Conservation (phyloP, 2,797 vertebrate genomes). For the Sitta carolinensis region DNA sequence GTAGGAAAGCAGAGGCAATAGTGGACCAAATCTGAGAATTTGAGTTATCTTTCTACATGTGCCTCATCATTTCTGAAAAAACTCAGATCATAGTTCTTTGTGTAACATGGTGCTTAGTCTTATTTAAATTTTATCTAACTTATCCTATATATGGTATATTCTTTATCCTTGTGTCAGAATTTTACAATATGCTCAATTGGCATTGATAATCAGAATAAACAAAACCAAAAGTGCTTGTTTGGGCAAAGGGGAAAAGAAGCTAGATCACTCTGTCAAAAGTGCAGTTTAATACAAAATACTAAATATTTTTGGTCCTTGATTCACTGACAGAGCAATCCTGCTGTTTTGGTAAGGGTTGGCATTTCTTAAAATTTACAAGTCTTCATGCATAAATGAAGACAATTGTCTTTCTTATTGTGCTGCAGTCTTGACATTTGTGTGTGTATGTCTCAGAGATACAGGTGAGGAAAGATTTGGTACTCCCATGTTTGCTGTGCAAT, state of each 20-base stretch:
- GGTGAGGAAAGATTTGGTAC: background rate
- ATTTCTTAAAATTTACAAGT: background rate
- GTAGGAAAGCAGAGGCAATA: background rate
- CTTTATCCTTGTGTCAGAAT: background rate
- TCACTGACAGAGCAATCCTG: background rate
- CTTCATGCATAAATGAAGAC: background rate
- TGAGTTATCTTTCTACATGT: background rate
- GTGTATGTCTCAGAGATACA: background rate
- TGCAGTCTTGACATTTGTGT: background rate
- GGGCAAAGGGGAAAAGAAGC: background rate
- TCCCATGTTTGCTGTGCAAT: background rate
- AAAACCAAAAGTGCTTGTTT: background rate
- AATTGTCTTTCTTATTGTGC: background rate
- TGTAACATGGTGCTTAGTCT: background rate
- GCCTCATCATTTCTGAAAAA: background rate
- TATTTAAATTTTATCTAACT: background rate
- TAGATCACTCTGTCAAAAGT: background rate
- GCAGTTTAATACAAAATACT: background rate
- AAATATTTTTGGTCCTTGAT: background rate
- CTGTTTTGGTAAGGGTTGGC: background rate
- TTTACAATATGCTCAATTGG: background rate
- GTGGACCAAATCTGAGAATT: background rate
- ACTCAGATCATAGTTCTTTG: background rate
- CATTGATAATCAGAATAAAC: background rate
- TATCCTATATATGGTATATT: background rate